Conservation (phyloP, 1,140 invertebrate genomes). For the Pygmarrhopalites habei region DNA sequence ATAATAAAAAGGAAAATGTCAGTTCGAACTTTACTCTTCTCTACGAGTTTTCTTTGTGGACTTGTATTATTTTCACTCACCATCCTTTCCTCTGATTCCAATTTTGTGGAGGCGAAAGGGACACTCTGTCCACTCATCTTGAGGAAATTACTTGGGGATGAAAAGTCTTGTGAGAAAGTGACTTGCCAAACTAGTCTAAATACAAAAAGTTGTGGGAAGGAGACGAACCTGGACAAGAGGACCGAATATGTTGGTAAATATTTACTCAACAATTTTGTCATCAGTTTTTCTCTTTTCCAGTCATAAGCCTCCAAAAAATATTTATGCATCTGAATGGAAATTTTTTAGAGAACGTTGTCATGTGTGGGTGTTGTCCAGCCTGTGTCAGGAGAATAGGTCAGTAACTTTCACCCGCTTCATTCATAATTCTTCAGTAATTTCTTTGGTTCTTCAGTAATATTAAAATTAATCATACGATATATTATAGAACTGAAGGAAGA, state of each 20-base stretch:
- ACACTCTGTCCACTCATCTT: neutral
- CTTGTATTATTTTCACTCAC: no score
- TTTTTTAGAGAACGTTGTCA: no score
- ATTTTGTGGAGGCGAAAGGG: neutral
- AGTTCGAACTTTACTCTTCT: neutral
- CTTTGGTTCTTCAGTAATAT: no score
- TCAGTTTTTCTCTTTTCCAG: no score
- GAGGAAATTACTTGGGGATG: conserved; percentile 2
- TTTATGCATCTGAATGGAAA: no score
- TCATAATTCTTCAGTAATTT: no score
- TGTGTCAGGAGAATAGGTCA: conserved; percentile 21
- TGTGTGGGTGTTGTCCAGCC: conserved; percentile 33
- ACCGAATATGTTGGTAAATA: no score
- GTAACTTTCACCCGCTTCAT: no score
- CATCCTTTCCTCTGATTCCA: neutral
- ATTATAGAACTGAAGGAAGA: neutral
- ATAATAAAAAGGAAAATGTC: neutral
- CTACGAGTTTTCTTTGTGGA: neutral
- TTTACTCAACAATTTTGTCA: no score
- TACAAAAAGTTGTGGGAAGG: conserved; percentile 9
- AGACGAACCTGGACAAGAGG: no score
- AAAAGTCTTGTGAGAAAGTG: conserved; percentile 11
- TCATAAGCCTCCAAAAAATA: no score
- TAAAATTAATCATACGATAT: no score
- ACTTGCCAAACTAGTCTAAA: conserved; percentile 16